phyloP scores from a whole-genome alignment of 2,113 vertebrate genomes.

The Actinemys pallida region DNA sequence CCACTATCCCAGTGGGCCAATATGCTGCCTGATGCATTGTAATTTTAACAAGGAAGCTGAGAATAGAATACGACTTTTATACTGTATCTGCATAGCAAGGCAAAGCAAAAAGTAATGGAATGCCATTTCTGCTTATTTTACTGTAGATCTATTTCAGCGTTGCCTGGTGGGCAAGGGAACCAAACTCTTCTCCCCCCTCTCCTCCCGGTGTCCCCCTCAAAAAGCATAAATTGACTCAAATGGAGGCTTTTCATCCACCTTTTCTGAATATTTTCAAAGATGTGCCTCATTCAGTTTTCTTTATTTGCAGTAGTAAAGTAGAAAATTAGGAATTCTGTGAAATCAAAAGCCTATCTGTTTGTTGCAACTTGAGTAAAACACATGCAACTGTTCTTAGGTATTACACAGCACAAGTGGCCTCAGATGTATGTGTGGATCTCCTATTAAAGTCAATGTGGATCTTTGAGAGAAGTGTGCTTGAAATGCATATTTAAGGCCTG shows the following conservation, averaged over 20 bases:
- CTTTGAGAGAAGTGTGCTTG: background rate
- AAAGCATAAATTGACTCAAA: background rate
- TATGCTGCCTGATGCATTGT: background rate
- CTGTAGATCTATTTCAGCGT: background rate
- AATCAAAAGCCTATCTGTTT: background rate
- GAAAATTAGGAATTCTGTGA: background rate
- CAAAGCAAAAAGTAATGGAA: background rate
- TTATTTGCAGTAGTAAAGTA: background rate
- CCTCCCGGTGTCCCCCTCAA: background rate
- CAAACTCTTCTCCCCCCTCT: background rate
- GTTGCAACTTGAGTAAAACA: background rate
- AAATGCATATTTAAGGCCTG: background rate
- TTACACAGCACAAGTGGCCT: background rate
- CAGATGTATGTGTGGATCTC: background rate
- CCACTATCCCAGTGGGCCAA: background rate
- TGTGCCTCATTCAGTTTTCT: background rate
- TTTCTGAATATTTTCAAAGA: background rate
- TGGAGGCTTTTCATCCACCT: background rate
- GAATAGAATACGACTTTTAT: background rate
- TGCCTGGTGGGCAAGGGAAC: background rate
- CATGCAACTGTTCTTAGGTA: background rate
- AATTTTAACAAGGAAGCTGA: conserved; percentile 43
- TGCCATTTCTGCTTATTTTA: conserved; percentile 11
- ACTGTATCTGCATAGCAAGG: background rate
- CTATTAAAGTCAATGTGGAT: background rate